Conservation (phyloP, 1,140 invertebrate species). For the Procambarus virginalis region DNA sequence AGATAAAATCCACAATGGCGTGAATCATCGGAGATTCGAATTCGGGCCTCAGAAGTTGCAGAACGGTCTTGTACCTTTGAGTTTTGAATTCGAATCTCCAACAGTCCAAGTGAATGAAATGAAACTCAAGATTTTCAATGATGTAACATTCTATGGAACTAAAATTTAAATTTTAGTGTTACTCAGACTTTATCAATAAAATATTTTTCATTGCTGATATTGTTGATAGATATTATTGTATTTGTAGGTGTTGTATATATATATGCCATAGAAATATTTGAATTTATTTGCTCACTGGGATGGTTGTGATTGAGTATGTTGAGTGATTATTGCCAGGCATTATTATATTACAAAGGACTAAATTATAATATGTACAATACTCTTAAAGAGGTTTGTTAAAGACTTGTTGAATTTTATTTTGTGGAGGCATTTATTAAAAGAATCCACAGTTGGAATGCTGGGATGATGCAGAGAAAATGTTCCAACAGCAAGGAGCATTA, state of each 20-base stretch:
- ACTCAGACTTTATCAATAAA: not conserved
- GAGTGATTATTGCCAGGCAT: not conserved
- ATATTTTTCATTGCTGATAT: not conserved
- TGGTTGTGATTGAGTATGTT: conserved; percentile 55
- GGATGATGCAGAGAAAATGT: no score
- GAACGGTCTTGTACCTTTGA: no score
- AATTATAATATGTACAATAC: not conserved
- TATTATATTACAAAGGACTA: not conserved
- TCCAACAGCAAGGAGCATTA: no score
- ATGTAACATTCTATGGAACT: not conserved
- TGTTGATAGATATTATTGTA: conserved; percentile 32
- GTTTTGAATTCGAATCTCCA: no score
- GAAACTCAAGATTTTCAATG: not conserved
- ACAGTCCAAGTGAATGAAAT: not conserved
- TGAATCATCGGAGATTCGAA: no score
- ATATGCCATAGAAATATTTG: conserved; percentile 38
- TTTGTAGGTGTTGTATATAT: conserved; percentile 25
- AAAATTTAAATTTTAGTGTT: not conserved
- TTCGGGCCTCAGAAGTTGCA: no score
- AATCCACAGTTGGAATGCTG: no score
- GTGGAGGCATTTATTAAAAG: not conserved
- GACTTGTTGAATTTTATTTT: not conserved
- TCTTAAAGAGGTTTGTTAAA: conserved; percentile 6
- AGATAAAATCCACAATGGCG: no score
- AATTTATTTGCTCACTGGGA: conserved; percentile 62